A percentile compares a stretch with the other conserved stretches of the same genome.
These are phyloP conservation scores for Harpegnathos saltator DNA, from an alignment of 1,140 invertebrate genomes.

Conservation along the genomic window DNA sequence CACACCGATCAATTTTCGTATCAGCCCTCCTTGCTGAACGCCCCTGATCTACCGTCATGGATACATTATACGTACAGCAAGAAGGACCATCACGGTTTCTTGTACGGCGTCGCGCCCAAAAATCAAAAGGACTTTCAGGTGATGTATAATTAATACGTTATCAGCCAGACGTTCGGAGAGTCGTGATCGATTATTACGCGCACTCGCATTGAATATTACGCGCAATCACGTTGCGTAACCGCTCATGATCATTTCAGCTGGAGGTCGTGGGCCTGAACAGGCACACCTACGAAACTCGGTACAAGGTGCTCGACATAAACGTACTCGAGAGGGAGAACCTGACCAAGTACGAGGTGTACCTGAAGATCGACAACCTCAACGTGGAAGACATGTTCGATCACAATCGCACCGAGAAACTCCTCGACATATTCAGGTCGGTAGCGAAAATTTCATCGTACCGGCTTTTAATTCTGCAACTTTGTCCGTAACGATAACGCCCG, in stretches of 20 bases:
- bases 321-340: slow-evolving; percentile 89
- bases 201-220: not conserved
- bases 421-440: slow-evolving; percentile 90
- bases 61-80: slow-evolving; percentile 93
- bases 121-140: slow-evolving; percentile 86
- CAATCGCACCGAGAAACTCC: slow-evolving; percentile 89
- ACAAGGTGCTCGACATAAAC: slow-evolving; percentile 88
- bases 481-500: slow-evolving; percentile 15
- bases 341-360: slow-evolving; percentile 91
- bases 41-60: slow-evolving; percentile 94
- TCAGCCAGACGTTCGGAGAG: too few species aligned
- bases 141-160: slow-evolving; percentile 16
- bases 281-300: slow-evolving; percentile 91
- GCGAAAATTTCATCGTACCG: not conserved
- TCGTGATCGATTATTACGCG: not conserved
- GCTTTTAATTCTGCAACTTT: not conserved
- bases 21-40: slow-evolving; percentile 89
- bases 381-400: slow-evolving; percentile 92
- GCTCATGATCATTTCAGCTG: slow-evolving; percentile 85
- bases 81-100: slow-evolving; percentile 90
- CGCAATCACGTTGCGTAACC: not conserved
- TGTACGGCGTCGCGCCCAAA: slow-evolving; percentile 92
- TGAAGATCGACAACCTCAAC: slow-evolving; percentile 96
- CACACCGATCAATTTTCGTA: slow-evolving; percentile 87
- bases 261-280: slow-evolving; percentile 92